Conservation (phyloP, 2,113 vertebrate species). For the Balaenoptera acutorostrata region DNA sequence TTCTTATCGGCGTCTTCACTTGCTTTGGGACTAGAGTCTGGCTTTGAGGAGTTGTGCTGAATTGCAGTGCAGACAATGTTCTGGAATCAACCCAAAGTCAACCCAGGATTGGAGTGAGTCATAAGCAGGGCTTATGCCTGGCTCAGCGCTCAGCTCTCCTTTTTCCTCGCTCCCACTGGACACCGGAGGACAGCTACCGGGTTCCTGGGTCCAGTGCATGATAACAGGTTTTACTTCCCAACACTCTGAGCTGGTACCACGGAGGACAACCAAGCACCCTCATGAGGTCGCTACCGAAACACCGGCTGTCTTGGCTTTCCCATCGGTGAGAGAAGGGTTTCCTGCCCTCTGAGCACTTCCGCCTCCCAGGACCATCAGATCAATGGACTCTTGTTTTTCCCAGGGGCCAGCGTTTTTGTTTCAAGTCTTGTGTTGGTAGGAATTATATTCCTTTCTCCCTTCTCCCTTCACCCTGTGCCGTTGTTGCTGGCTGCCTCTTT, state of each 20-base stretch:
- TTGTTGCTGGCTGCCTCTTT: slow-evolving; percentile 9
- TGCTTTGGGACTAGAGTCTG: neutral
- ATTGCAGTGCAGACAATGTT: neutral
- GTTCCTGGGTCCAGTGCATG: neutral
- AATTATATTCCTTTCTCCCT: neutral
- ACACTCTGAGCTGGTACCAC: neutral
- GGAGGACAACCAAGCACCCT: neutral
- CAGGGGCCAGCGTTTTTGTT: accelerated
- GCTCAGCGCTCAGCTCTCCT: accelerated
- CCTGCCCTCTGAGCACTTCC: neutral
- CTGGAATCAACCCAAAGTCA: slow-evolving; percentile 51
- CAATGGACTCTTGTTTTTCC: accelerated
- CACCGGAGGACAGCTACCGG: neutral
- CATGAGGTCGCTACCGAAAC: neutral
- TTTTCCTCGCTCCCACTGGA: neutral
- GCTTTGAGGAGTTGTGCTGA: slow-evolving; percentile 26
- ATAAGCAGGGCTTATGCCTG: neutral
- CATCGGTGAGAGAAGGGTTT: accelerated
- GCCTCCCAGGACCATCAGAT: no score
- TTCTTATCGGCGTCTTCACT: slow-evolving; percentile 11
- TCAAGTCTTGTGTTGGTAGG: accelerated
- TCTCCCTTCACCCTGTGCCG: accelerated
- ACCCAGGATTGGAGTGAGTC: neutral
- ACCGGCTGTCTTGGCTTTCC: accelerated
- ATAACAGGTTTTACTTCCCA: neutral